Evolutionary conservation across 2,888 invertebrate species (phyloP).

Genomic region (Hymenopus coronatus): DNA sequence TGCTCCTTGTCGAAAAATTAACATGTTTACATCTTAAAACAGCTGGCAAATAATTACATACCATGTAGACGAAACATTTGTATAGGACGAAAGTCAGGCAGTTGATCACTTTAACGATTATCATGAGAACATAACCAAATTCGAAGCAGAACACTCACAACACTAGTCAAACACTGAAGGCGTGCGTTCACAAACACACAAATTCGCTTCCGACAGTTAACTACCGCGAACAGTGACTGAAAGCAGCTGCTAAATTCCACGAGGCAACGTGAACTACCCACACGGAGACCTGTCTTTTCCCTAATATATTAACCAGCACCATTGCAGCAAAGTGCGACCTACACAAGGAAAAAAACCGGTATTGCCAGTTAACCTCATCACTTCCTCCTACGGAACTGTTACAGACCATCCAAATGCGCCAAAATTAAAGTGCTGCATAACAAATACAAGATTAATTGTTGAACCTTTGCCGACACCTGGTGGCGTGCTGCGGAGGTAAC

Average conservation of each 20-base stretch:
- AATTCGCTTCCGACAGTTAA: neutral
- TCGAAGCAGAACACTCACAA: neutral
- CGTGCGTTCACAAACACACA: neutral
- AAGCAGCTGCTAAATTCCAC: neutral
- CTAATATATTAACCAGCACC: neutral
- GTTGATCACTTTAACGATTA: neutral
- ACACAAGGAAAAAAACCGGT: neutral
- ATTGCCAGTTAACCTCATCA: neutral
- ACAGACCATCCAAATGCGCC: neutral
- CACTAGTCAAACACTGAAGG: neutral
- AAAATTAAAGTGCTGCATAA: neutral
- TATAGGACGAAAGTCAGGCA: neutral
- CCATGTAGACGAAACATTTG: neutral
- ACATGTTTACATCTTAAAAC: neutral
- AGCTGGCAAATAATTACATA: neutral
- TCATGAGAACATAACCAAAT: neutral
- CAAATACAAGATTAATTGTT: neutral
- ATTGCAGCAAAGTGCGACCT: neutral
- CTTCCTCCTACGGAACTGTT: neutral
- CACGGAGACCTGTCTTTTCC: neutral
- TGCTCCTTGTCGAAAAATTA: neutral
- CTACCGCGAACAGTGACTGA: neutral
- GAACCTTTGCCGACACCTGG: neutral
- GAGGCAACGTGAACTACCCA: neutral
- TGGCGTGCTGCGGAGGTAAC: neutral